Base-by-base conservation (phyloP, 2,113 vertebrate species). In the Apteryx mantelli region DNA sequence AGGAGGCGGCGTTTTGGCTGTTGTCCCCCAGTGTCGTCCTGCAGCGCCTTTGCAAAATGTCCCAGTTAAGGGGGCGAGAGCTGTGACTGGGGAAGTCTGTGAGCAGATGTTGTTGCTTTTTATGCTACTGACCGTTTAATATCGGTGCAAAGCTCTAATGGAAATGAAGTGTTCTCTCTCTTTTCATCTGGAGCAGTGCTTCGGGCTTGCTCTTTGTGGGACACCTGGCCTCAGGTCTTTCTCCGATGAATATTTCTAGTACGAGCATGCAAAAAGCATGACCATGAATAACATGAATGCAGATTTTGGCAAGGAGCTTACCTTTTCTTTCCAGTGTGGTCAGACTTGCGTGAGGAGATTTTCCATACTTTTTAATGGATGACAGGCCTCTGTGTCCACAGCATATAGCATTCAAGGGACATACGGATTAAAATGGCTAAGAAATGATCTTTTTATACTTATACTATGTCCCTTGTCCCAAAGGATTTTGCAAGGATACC, bases 141-240 rank as follows among this genome's bases (percentile, higher is more conserved):
- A 52, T 0, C 0, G 0, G 44, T 25, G 38, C 34, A 79, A 26
- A 55, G 14, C 6, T 83, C 26, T 53, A 5, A 0, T 44, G 48
- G 73, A 65, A 92, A 95, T 60, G 20, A 30, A 24, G 13, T 8
- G 1, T 53, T 34, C 26, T 88, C 63, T 30, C 17, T 66, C 15
- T 74, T 93, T 68, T 82, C 60, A 34, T 1, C 0, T 19, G 77
- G 83, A 95, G 53, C 8, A 70, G 25, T 50, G 36, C 74, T 61
- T 55, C 53, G 46, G 21, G 38, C 83, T 25, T 76, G 48, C 20
- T 71, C 66, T 46, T 14, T 25, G 22, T 38, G 66, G 56, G 50
- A 93, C 38, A 63, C 56, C 14, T 13, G 26, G 30, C 36, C 42
- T 48, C 87, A 25, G 48, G 65, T 30, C 60, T 73, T 93, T 58